A percentile compares a stretch with the other conserved stretches of the same genome.
These are phyloP conservation scores for Porites evermanni DNA, from an alignment of 92 coral and sea anemone species.

Conservation along the genomic window DNA sequence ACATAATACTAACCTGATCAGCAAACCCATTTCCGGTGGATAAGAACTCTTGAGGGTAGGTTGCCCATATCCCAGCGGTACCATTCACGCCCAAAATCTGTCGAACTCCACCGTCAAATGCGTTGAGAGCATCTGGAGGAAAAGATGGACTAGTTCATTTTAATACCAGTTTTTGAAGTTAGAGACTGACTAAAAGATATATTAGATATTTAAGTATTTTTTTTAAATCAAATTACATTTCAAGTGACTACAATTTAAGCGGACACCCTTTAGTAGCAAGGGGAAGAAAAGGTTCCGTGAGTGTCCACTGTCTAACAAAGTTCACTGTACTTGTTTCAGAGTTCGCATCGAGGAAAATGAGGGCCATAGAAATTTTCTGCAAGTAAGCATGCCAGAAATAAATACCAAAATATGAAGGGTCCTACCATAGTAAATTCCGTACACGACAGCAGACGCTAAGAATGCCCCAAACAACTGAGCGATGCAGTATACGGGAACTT, in stretches of 20 bases:
- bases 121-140: conserved; percentile 70
- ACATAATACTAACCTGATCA: conserved; percentile 66
- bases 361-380: neutral
- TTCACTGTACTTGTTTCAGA: too few species aligned
- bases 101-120: conserved; percentile 82
- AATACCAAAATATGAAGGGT: neutral
- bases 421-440: conserved; percentile 68
- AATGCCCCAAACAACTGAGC: conserved; percentile 71
- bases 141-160: neutral
- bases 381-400: neutral
- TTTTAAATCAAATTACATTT: too few species aligned
- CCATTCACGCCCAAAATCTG: conserved; percentile 75
- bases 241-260: too few species aligned
- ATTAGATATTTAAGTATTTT: too few species aligned
- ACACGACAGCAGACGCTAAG: conserved; percentile 62
- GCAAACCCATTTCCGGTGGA: conserved; percentile 81
- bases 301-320: too few species aligned
- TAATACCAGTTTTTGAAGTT: neutral
- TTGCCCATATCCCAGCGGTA: conserved; percentile 88
- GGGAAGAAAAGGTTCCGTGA: too few species aligned
- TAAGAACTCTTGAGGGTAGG: conserved; percentile 76
- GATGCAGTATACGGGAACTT: conserved; percentile 64
- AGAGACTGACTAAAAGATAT: too few species aligned
- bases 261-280: too few species aligned
- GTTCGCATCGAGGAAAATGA: too few species aligned